Base-by-base conservation (phyloP, 2,888 invertebrate genomes). In the Parnassius apollo region DNA sequence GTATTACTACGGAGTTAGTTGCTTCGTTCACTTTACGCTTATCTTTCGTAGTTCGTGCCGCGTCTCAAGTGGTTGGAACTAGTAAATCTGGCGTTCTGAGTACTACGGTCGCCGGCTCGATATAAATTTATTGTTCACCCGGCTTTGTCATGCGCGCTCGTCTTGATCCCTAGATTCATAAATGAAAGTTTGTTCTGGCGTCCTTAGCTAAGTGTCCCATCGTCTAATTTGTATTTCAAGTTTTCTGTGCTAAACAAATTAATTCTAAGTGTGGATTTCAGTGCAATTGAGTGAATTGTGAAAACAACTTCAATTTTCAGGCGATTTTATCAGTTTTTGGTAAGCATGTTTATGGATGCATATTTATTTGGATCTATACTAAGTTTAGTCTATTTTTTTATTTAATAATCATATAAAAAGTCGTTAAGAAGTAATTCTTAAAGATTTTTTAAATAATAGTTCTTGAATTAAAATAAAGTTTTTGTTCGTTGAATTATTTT, bases 71-170 rank as follows among this genome's bases (percentile, higher is more conserved):
- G 80, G 83, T 80, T 80, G 73, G 73, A 76, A 79, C 82, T 78
- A 82, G 85, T 83, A 82, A 83, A 85, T 81, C 83, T 78, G 79
- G 76, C 77, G 77, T 77, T 66, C 69, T 76, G 69, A 71, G 71
- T 66, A 75, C 13, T 76, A 71, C 56, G 69, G 78, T 74, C 72
- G 77, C 75, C 74, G 75, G 71, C 77, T 80, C 84, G 80, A 82
- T 82, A 83, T 84, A 75, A 83, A 83, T 83, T 86, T 87, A 88
- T 86, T 86, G 83, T 84, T 75, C 78, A 75, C 75, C 69, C 73
- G 81, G 57, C 76, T 68, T 70, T 76, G 77, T 76, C 78, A 80
- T 77, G 83, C 70, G 76, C 82, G 79, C 82, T 74, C 82, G 83
- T 78, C 80, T 79, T 73, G 67, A 71, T 70, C 69, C 70, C 68